These are phyloP conservation scores for Chromis chromis DNA, from an alignment of 2,797 vertebrate species.

Conservation along the genomic window DNA sequence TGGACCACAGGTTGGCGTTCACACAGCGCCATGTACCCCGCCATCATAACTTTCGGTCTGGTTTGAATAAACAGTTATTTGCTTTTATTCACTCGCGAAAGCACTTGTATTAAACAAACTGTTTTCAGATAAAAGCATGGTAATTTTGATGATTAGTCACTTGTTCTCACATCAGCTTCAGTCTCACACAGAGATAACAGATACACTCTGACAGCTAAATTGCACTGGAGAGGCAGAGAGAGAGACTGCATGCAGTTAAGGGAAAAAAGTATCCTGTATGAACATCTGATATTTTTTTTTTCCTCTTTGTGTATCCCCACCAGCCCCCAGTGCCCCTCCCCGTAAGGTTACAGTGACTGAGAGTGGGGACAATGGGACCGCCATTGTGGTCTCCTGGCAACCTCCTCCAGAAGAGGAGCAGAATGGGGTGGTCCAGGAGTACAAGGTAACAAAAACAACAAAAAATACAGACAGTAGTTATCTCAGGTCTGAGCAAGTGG, in stretches of 20 bases:
- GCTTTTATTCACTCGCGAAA: conserved; percentile 44
- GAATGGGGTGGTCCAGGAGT: conserved; percentile 97
- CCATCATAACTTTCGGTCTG: conserved; percentile 34
- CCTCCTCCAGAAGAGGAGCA: conserved; percentile 94
- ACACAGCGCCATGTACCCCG: conserved; percentile 16
- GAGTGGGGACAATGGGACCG: conserved; percentile 94
- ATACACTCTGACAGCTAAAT: conserved; percentile 45
- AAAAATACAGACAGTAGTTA: conserved; percentile 8
- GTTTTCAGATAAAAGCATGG: conserved; percentile 43
- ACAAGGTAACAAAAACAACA: conserved; percentile 88
- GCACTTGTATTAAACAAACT: conserved; percentile 11
- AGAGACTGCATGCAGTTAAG: conserved; percentile 26
- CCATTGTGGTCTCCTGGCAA: conserved; percentile 95
- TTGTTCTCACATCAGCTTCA: conserved; percentile 59
- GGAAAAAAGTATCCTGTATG: conserved; percentile 24
- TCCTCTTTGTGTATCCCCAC: conserved; percentile 74
- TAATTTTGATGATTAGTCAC: conserved; percentile 55
- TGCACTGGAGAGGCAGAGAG: conserved; percentile 18
- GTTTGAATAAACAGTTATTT: conserved; percentile 58
- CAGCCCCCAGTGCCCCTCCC: conserved; percentile 94
- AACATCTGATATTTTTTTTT: conserved; percentile 60
- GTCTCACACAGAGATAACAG: conserved; percentile 46
- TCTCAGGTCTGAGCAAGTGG: conserved; percentile 35
- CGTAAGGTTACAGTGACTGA: conserved; percentile 93
- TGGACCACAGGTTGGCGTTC: conserved; percentile 51